Conservation (phyloP, 2,797 vertebrate genomes). For the Prunella strophiata region DNA sequence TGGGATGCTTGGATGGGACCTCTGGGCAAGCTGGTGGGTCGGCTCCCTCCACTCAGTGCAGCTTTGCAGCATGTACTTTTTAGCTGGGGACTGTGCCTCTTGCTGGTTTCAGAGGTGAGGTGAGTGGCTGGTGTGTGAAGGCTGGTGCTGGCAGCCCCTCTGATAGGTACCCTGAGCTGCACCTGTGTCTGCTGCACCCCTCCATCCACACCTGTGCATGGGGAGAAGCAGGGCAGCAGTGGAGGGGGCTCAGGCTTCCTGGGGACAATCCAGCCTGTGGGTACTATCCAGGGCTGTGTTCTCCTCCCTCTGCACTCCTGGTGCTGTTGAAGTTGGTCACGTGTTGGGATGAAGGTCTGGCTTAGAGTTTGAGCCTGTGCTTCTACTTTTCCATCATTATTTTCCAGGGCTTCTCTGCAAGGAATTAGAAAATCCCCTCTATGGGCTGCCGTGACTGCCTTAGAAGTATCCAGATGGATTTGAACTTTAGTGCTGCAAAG, state of each 20-base stretch:
- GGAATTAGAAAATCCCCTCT: background rate
- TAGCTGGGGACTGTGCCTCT: background rate
- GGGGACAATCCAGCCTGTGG: background rate
- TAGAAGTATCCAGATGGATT: slow-evolving; percentile 4
- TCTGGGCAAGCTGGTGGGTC: background rate
- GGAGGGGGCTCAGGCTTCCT: background rate
- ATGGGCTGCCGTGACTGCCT: background rate
- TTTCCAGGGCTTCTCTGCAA: background rate
- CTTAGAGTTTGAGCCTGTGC: background rate
- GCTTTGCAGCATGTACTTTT: background rate
- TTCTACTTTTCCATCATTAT: background rate
- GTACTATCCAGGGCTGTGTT: fast-evolving
- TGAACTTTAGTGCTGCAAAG: background rate
- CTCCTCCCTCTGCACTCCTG: fast-evolving
- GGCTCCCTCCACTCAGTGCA: background rate
- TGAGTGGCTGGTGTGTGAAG: background rate
- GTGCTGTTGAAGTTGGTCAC: background rate
- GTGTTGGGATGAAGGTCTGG: background rate
- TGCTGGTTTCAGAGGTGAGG: background rate
- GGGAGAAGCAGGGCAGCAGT: background rate
- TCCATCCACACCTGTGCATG: background rate
- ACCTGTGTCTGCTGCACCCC: background rate
- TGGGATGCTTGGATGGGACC: background rate
- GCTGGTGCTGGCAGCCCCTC: background rate
- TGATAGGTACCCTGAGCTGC: background rate